Percentiles rank a stretch among this genome's conserved stretches.
Evolutionary conservation across 2,797 vertebrate genomes (phyloP).

Genomic region (Gallinago solitaria): DNA sequence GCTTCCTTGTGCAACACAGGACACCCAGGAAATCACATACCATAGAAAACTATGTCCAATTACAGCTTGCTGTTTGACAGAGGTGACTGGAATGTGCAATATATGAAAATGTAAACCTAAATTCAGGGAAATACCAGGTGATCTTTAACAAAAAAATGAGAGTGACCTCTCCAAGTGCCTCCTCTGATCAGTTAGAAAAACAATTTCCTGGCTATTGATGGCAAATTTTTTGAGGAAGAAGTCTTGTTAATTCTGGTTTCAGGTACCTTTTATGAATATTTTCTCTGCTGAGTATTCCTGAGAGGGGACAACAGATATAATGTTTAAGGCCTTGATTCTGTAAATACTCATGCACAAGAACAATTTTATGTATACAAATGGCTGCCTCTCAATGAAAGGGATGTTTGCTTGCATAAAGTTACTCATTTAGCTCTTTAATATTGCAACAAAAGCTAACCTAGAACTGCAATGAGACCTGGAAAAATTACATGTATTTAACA

Average conservation of each 20-base stretch:
- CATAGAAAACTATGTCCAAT: background rate
- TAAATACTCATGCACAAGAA: background rate
- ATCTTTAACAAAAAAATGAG: background rate
- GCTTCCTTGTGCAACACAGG: background rate
- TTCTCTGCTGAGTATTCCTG: background rate
- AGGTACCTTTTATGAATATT: background rate
- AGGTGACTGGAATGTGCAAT: background rate
- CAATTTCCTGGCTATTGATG: background rate
- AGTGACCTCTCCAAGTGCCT: background rate
- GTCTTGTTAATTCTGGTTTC: background rate
- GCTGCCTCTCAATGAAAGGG: background rate
- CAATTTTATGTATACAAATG: background rate
- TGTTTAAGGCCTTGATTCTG: background rate
- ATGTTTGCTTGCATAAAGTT: background rate
- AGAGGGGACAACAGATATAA: background rate
- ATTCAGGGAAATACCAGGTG: background rate
- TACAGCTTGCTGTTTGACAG: background rate
- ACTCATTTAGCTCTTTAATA: background rate
- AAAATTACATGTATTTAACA: background rate
- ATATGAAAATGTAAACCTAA: background rate
- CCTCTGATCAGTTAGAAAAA: background rate
- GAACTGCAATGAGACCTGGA: background rate
- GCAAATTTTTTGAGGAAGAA: background rate
- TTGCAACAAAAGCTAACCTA: background rate
- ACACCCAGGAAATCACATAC: background rate